Evolutionary conservation across 2,888 invertebrate species (phyloP).

Genomic region (Mesorhabditis belari): DNA sequence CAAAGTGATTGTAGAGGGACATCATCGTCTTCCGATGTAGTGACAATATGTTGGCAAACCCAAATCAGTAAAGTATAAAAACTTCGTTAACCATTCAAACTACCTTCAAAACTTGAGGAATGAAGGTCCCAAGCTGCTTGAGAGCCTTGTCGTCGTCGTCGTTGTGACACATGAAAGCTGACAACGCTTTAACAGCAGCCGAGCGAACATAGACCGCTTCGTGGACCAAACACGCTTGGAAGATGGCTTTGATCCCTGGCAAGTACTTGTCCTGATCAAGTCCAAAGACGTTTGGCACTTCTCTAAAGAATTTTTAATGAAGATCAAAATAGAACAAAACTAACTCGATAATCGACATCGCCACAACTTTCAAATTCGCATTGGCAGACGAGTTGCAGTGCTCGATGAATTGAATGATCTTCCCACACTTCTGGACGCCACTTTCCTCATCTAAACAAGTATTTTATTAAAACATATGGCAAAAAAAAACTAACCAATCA

Average conservation of each 20-base stretch:
- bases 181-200: constrained; percentile 60
- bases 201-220: constrained; percentile 54
- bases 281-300: constrained; percentile 93
- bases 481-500: constrained; percentile 63
- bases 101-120: constrained; percentile 61
- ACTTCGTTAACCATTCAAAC: background rate
- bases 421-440: constrained; percentile 58
- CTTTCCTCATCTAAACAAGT: constrained; percentile 35
- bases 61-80: constrained; percentile 42
- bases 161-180: constrained; percentile 78
- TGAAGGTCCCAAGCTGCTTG: constrained; percentile 77
- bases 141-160: constrained; percentile 85
- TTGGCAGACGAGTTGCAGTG: constrained; percentile 81
- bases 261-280: constrained; percentile 84
- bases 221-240: constrained; percentile 20
- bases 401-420: constrained; percentile 84
- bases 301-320: constrained; percentile 61
- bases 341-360: constrained; percentile 86
- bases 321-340: constrained; percentile 42
- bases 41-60: constrained; percentile 74
- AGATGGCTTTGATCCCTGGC: constrained; percentile 73
- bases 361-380: constrained; percentile 79
- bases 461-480: background rate
- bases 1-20: constrained; percentile 79
- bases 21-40: constrained; percentile 74